Percentiles rank a stretch among this genome's conserved stretches.
These are phyloP conservation scores for Trogon melanurus DNA, from an alignment of 2,113 vertebrate genomes.

Conservation along the genomic window DNA sequence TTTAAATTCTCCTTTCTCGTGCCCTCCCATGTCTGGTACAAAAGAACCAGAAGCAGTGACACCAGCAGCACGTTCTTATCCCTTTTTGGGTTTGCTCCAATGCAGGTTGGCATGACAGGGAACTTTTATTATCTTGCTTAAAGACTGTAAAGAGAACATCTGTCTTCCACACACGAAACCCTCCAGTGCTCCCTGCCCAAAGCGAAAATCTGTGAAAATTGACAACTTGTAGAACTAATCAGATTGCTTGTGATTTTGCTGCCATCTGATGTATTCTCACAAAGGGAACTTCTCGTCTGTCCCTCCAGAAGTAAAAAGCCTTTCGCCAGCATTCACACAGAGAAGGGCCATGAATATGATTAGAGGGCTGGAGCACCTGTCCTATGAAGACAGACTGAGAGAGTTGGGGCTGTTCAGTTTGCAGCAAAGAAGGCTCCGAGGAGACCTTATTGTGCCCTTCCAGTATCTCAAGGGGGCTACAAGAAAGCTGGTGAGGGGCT, in stretches of 20 bases:
- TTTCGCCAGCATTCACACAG: neutral
- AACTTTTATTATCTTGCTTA: slow-evolving; percentile 22
- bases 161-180: slow-evolving; percentile 36
- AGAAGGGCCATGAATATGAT: too few species aligned
- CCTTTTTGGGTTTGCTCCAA: neutral
- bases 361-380: too few species aligned
- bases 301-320: neutral
- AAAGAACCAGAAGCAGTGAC: neutral
- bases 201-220: slow-evolving; percentile 13
- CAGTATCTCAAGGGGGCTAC: too few species aligned
- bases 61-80: neutral
- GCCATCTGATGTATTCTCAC: neutral
- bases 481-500: too few species aligned
- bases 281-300: neutral
- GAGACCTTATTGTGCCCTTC: too few species aligned
- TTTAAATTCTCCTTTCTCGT: neutral
- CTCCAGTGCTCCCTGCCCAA: neutral
- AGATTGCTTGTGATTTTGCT: slow-evolving; percentile 11
- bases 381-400: too few species aligned
- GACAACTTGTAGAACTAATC: slow-evolving; percentile 30
- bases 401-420: too few species aligned
- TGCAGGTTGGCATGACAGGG: neutral
- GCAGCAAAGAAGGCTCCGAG: too few species aligned
- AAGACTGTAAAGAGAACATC: slow-evolving; percentile 37
- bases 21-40: neutral